These are phyloP conservation scores for Nibea coibor DNA, from an alignment of 2,113 vertebrate species.

Conservation along the genomic window DNA sequence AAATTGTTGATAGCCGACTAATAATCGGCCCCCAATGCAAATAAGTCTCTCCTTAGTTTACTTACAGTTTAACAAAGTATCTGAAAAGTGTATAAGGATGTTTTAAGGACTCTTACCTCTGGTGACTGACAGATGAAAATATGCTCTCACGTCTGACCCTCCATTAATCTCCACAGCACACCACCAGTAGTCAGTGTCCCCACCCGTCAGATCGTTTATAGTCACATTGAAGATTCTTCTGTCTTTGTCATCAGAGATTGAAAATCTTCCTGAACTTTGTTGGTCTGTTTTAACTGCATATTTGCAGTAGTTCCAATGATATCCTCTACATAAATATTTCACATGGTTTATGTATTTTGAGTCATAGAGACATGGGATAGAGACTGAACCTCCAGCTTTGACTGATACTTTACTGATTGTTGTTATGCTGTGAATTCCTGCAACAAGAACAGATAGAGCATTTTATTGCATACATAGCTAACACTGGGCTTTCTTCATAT, in stretches of 20 bases:
- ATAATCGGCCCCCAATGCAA: too few relatives aligned
- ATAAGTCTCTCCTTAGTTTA: too few relatives aligned
- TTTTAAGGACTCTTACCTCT: conserved; percentile 21
- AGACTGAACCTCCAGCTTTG: conserved; percentile 22
- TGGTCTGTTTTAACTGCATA: conserved; percentile 13
- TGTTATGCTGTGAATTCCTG: conserved; percentile 39
- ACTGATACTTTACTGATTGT: conserved; percentile 47
- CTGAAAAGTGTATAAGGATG: not conserved
- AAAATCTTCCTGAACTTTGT: not conserved
- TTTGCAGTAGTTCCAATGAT: rapidly evolving
- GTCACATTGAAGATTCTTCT: conserved; percentile 57
- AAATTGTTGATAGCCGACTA: too few relatives aligned
- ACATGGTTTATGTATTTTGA: not conserved
- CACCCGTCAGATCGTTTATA: not conserved
- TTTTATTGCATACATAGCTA: not conserved
- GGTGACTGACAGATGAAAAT: conserved; percentile 46
- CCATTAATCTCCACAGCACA: conserved; percentile 11
- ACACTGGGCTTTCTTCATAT: not conserved
- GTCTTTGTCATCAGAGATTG: conserved; percentile 49
- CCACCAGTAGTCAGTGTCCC: conserved; percentile 49
- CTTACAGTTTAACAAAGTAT: not conserved
- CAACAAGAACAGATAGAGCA: not conserved
- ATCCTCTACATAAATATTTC: conserved; percentile 66
- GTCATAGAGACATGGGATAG: conserved; percentile 63
- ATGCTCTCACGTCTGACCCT: rapidly evolving